Percentiles rank a stretch among this genome's conserved stretches.
Conservation (phyloP, 2,113 vertebrate genomes). For the Sialia sialis region DNA sequence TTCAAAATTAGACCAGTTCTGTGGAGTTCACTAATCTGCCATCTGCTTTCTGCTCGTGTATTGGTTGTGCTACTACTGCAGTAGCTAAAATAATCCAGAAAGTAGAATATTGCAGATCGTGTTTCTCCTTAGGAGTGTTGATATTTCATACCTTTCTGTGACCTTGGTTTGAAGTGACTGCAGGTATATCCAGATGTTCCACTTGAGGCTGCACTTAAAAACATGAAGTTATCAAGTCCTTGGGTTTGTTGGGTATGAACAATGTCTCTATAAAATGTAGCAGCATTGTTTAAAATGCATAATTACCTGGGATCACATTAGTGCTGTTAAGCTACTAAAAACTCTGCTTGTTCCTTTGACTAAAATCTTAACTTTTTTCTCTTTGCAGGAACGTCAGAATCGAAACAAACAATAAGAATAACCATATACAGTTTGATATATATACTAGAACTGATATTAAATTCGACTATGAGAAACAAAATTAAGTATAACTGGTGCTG, state of each 20-base stretch:
- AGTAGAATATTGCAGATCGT: neutral
- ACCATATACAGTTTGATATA: constrained; percentile 76
- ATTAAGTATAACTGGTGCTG: constrained; percentile 75
- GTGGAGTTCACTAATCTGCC: neutral
- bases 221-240: neutral
- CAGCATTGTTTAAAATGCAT: neutral
- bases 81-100: neutral
- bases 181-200: neutral
- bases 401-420: constrained; percentile 88
- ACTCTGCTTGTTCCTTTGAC: neutral
- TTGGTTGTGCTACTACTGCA: neutral
- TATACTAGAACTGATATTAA: constrained; percentile 76
- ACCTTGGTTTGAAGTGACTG: neutral
- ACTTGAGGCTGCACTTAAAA: neutral
- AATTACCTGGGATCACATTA: neutral
- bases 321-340: neutral
- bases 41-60: neutral
- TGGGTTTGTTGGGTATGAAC: neutral
- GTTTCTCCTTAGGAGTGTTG: neutral
- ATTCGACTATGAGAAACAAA: constrained; percentile 60
- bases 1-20: neutral
- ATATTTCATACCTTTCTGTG: neutral
- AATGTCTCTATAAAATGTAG: neutral
- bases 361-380: constrained; percentile 40
- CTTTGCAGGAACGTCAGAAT: constrained; percentile 89